Evolutionary conservation across 1,140 invertebrate species (phyloP).

Genomic region (Hetaerina americana): DNA sequence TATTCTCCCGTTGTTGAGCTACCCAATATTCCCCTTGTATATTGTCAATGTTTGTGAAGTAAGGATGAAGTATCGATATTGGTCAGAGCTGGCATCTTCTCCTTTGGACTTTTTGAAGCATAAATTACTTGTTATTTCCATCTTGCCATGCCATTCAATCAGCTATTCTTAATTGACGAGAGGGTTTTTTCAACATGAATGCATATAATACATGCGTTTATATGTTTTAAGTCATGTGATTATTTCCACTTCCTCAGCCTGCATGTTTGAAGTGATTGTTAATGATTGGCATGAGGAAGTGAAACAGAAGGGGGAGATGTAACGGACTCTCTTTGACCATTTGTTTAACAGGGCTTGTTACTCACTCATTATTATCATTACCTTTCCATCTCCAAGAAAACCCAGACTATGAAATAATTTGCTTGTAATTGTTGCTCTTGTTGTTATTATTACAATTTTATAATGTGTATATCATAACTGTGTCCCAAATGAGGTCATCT

Average conservation of each 20-base stretch:
- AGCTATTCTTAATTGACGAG: too few relatives aligned
- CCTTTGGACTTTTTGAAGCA: background rate
- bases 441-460: background rate
- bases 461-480: background rate
- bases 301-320: background rate
- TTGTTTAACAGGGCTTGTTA: background rate
- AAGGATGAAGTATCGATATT: background rate
- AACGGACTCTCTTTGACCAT: background rate
- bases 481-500: background rate
- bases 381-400: background rate
- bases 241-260: background rate
- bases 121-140: background rate
- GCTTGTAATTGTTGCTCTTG: background rate
- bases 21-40: background rate
- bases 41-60: background rate
- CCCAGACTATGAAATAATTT: background rate
- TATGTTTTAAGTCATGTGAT: background rate
- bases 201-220: background rate
- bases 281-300: background rate
- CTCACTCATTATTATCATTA: background rate
- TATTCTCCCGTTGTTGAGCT: background rate
- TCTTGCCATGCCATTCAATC: background rate
- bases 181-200: background rate
- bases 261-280: background rate
- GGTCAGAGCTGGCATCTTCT: background rate